phyloP scores from a whole-genome alignment of 2,888 invertebrate genomes.

The Brachyopa scutellaris region DNA sequence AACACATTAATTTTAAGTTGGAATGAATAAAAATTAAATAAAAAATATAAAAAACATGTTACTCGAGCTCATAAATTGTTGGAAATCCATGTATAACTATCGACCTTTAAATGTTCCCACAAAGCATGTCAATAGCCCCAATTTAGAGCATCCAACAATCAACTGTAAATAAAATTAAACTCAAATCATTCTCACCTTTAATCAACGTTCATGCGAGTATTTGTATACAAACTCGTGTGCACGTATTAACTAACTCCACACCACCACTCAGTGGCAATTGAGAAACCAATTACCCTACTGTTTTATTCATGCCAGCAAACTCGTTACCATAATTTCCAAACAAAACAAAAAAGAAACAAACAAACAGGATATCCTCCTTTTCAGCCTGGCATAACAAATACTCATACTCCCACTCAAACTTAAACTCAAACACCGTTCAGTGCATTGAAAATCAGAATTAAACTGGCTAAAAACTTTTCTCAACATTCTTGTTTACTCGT shows the following conservation, averaged over 20 bases:
- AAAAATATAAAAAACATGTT: too few relatives aligned
- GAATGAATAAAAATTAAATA: too few relatives aligned
- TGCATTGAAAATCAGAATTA: conserved; percentile 27
- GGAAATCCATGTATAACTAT: too few relatives aligned
- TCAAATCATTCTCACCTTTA: conserved; percentile 1
- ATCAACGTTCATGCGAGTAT: not conserved
- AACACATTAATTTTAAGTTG: too few relatives aligned
- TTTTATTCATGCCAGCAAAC: conserved; percentile 9
- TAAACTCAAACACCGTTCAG: not conserved
- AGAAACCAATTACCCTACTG: not conserved
- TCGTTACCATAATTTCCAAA: conserved; percentile 13
- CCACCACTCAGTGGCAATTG: not conserved
- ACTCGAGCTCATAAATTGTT: too few relatives aligned
- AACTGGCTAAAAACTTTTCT: conserved; percentile 32
- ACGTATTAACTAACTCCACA: not conserved
- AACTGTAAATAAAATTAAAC: conserved; percentile 1
- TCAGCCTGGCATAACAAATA: not conserved
- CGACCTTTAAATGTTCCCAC: too few relatives aligned
- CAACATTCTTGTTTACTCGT: conserved; percentile 48
- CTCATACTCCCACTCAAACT: not conserved
- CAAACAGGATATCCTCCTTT: not conserved
- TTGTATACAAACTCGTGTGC: not conserved
- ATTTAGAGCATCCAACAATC: too few relatives aligned
- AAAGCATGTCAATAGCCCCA: too few relatives aligned
- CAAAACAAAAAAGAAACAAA: not conserved